Evolutionary conservation across 2,797 vertebrate species (phyloP).

Genomic region (Morelia viridis): DNA sequence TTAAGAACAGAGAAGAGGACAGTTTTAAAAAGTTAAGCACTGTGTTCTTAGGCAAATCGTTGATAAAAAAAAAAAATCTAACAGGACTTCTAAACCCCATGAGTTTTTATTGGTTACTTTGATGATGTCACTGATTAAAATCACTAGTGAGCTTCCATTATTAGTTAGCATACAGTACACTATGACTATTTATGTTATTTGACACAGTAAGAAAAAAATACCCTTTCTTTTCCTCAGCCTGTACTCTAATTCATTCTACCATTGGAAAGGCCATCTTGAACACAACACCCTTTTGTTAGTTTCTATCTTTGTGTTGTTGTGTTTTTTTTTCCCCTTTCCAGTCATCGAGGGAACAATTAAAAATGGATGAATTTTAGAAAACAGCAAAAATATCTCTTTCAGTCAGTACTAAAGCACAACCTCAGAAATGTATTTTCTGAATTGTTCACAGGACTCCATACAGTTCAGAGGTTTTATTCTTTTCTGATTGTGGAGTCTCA

Average conservation of each 20-base stretch:
- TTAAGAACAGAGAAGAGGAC: too few relatives aligned
- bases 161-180: neutral
- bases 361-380: constrained; percentile 29
- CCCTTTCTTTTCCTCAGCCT: neutral
- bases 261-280: neutral
- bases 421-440: constrained; percentile 4
- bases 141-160: neutral
- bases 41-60: neutral
- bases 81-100: neutral
- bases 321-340: neutral
- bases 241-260: constrained; percentile 11
- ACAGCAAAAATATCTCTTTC: constrained; percentile 5
- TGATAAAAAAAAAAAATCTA: neutral
- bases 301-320: neutral
- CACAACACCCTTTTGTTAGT: neutral
- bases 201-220: neutral
- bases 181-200: neutral
- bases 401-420: constrained; percentile 7
- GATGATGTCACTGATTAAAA: neutral
- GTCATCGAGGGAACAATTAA: constrained; percentile 14
- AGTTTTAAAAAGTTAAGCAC: too few relatives aligned
- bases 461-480: constrained; percentile 5
- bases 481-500: constrained; percentile 20
- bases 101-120: neutral
- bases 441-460: constrained; percentile 31